phyloP scores from a whole-genome alignment of 2,113 vertebrate species.

The Poeciliopsis turrubarensis region DNA sequence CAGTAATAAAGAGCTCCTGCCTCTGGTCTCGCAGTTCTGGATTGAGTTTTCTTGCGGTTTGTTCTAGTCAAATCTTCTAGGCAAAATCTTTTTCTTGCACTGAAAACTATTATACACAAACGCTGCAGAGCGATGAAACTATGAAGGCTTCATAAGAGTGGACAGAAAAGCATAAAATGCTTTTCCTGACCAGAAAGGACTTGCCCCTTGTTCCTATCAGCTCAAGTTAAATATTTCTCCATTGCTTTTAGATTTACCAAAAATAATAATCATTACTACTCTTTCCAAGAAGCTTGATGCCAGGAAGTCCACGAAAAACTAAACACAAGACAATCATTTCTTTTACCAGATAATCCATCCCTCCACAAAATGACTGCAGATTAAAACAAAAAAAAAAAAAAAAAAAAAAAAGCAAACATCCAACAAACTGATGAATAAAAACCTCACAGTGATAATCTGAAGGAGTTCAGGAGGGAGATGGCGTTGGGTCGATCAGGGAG shows the following conservation, averaged over 20 bases:
- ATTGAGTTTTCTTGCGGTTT: neutral
- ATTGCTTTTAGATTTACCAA: neutral
- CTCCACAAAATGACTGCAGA: too few relatives aligned
- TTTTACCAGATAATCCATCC: too few relatives aligned
- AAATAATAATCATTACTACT: too few relatives aligned
- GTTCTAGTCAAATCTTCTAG: too few relatives aligned
- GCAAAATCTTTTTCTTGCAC: neutral
- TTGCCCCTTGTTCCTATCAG: neutral
- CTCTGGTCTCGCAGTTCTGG: neutral
- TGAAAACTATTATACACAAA: too few relatives aligned
- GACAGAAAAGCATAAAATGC: too few relatives aligned
- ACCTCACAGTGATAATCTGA: slow-evolving; percentile 4
- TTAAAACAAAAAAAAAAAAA: neutral
- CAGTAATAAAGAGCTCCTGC: too few relatives aligned
- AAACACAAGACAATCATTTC: too few relatives aligned
- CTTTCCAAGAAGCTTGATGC: too few relatives aligned
- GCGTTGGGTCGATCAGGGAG: slow-evolving; percentile 23
- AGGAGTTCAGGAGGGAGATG: slow-evolving; percentile 1
- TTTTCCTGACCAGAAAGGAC: too few relatives aligned
- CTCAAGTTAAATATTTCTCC: neutral
- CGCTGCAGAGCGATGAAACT: neutral
- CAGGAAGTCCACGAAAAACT: too few relatives aligned
- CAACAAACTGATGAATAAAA: neutral
- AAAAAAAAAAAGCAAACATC: neutral
- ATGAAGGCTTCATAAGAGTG: neutral